Base-by-base conservation (phyloP, 2,797 vertebrate species). In the Lithobates pipiens region DNA sequence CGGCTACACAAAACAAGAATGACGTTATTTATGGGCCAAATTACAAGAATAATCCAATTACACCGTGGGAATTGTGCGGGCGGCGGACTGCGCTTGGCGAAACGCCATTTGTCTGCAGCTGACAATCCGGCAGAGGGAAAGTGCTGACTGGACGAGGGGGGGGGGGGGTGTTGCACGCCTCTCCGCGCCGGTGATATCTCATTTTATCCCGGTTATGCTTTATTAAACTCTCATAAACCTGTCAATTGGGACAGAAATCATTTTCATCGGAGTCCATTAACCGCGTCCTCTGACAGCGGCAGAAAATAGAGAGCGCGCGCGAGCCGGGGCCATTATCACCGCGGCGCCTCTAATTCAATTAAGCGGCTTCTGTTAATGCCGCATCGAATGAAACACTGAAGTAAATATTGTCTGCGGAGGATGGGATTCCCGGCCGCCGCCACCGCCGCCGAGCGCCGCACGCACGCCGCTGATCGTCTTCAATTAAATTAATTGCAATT, bases 171-270 rank as follows among this genome's bases (percentile, higher is more conserved):
- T 91, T 91, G 92, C 91, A 89, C 91, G 91, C 92, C 91, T 91
- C 91, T 90, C 88, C 89, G 73, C 89, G 90, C 88, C 90, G 90
- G 89, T 92, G 91, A 92, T 92, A 92, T 92, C 94, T 95, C 95
- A 95, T 95, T 95, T 95, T 94, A 95, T 94, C 94, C 93, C 70
- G 0, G 94, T 93, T 92, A 94, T 93, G 95, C 95, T 95, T 95
- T 95, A 95, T 95, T 95, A 95, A 95, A 95, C 94, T 95, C 95
- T 95, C 94, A 95, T 95, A 95, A 95, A 95, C 94, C 94, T 94
- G 94, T 95, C 95, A 94, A 93, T 93, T 93, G 93, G 93, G 94
- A 95, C 94, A 93, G 92, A 93, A 93, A 95, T 94, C 93, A 94
- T 93, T 95, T 95, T 94, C 93, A 94, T 92, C 93, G 93, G 94